Base-by-base conservation (phyloP, 2,113 vertebrate genomes). In the Bettongia penicillata region DNA sequence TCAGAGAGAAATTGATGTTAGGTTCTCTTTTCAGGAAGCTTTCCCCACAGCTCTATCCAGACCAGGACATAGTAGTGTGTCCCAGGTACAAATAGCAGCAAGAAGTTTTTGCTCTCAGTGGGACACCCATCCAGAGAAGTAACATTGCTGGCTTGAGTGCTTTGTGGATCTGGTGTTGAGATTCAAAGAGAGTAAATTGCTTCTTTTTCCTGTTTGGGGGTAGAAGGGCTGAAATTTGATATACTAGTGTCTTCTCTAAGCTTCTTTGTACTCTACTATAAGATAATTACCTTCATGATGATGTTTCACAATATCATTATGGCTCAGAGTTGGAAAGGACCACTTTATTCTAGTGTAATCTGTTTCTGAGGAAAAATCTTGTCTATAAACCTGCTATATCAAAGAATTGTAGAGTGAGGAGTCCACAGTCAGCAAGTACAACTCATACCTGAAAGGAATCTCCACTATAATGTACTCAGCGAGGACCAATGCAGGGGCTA, bases 281-380 rank as follows among this genome's bases (percentile, higher is more conserved):
- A 94, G 53, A 94, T 89, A 24, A 89, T 10, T 3, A 31, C 52
- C 93, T 51, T 90, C 77, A 93, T 94, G 48, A 57, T 61, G 53
- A 37, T 90, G 89, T 43, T 93, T 16, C 51, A 84, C 37, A 84
- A 84, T 43, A 84, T 84, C n/a, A 84, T 43, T 84, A 84, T 5
- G n/a, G 68, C n/a, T 84, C n/a, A 22, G 19, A n/a, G 37, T 43
- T n/a, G 68, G 68, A 84, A 22, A 16, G 68, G 68, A 84, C 14
- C 68, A 84, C 5, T 37, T 8, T 61, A 84, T 84, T 84, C 2
- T 23, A 84, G 5, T 19, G 16, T 77, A 77, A 77, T 77, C 37
- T 77, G 37, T 22, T n/a, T 4, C 68, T 7, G 12, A n/a, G n/a
- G 19, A 84, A 43, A 19, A 84, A 23, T 43, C n/a, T 84, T 84